These are phyloP conservation scores for Pyrgilauda ruficollis DNA, from an alignment of 2,113 vertebrate genomes.

Conservation along the genomic window DNA sequence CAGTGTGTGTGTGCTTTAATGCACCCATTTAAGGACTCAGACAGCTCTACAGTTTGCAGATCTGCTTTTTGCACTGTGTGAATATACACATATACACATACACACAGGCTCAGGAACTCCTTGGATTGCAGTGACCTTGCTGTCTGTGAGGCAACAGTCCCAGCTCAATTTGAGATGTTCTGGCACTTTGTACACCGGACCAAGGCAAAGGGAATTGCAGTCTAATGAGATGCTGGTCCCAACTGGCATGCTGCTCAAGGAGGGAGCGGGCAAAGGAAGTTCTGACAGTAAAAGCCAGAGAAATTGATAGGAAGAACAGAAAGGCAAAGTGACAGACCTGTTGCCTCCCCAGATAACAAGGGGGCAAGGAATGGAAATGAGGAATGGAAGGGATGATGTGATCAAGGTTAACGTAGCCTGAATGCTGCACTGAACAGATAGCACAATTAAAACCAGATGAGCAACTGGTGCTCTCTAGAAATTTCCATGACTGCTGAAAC, in stretches of 20 bases:
- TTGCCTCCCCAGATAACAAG: background rate
- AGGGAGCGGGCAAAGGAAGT: background rate
- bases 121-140: background rate
- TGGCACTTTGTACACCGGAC: background rate
- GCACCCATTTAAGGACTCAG: background rate
- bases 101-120: background rate
- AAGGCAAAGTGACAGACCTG: background rate
- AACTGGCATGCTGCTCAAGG: background rate
- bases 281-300: slow-evolving; percentile 44
- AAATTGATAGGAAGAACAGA: background rate
- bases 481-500: background rate
- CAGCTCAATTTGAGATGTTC: slow-evolving; percentile 15
- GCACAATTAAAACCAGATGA: background rate
- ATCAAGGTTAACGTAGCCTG: background rate
- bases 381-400: background rate
- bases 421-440: background rate
- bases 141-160: background rate
- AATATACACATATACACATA: background rate
- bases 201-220: slow-evolving; percentile 14
- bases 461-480: background rate
- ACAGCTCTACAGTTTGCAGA: background rate
- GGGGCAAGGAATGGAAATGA: slow-evolving; percentile 31
- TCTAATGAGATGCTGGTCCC: background rate
- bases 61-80: background rate
- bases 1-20: background rate